Conservation (phyloP, 2,888 invertebrate species). For the Sepiola atlantica region DNA sequence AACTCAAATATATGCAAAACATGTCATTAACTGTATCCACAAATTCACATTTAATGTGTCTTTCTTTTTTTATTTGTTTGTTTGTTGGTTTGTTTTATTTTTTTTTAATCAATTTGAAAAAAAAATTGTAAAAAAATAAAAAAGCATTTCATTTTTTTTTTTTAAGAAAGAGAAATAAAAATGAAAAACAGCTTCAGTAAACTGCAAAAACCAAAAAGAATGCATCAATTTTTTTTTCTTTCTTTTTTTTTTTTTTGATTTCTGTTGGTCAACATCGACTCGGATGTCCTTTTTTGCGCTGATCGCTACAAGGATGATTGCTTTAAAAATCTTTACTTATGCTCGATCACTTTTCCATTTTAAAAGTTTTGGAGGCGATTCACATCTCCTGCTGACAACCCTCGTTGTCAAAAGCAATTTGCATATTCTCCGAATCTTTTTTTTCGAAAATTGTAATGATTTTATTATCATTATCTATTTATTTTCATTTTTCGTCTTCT, state of each 20-base stretch:
- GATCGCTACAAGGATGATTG: too few species aligned
- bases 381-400: too few species aligned
- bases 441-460: too few species aligned
- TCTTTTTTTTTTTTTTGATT: background rate
- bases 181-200: background rate
- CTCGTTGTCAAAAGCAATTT: too few species aligned
- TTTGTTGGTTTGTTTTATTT: conserved; percentile 12
- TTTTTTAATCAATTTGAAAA: conserved; percentile 13
- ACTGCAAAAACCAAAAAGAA: background rate
- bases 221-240: background rate
- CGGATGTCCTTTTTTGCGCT: too few species aligned
- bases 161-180: conserved; percentile 23
- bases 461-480: too few species aligned
- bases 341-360: too few species aligned
- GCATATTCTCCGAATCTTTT: too few species aligned
- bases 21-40: background rate
- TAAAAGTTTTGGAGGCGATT: too few species aligned
- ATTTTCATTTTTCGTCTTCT: too few species aligned
- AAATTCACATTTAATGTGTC: conserved; percentile 32
- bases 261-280: too few species aligned
- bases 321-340: too few species aligned
- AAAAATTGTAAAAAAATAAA: background rate
- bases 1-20: conserved; percentile 10
- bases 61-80: conserved; percentile 22
- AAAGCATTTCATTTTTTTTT: conserved; percentile 12